Evolutionary conservation across 1,140 invertebrate genomes (phyloP), one percentile per base, ranked within the genome.

Genomic region (Drosophila seguyi): DNA sequence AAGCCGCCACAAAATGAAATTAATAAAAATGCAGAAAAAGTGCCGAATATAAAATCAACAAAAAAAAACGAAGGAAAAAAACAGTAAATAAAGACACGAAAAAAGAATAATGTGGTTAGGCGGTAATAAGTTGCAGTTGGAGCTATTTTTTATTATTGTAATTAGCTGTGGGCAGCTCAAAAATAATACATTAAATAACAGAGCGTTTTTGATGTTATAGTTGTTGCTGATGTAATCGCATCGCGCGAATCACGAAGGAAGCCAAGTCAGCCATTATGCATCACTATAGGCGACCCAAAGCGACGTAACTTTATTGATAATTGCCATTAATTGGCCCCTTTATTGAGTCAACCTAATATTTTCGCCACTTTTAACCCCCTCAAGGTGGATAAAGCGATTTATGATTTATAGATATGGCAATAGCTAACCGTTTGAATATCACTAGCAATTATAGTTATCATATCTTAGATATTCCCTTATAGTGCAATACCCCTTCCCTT

Each of bases 301-400:
- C 60, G 29, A 58, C 63, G 82, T 66, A 74, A 81, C 82, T 47
- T 63, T 39, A 62, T 63, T 27, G 42, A 81, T 85, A 78, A 85
- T 86, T 81, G 85, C 45, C 47, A 61, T 58, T 74, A 78, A 81
- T 81, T 81, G 56, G 34, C 44, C 38, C 27, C 20, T 74, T 85
- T 68, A 77, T 84, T 77, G 72, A 81, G 75, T 52, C 53, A 59
- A 27, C 47, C 53, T 20, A 27, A 50, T 53, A 38, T 47, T 58
- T 61, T 29, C 36, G 34, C 50, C 56, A 58, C 59, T 47, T 27
- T 84, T 48, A 48, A 61, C 39, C 11, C 29, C 42, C 41, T 2
- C 27, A 53, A 72, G 63, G 55, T 42, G 52, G 47, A 48, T 48
- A 42, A 45, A 63, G 48, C 38, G 39, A 59, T 41, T 41, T 34